Base-by-base conservation (phyloP, 2,113 vertebrate genomes). In the Uria aalge region DNA sequence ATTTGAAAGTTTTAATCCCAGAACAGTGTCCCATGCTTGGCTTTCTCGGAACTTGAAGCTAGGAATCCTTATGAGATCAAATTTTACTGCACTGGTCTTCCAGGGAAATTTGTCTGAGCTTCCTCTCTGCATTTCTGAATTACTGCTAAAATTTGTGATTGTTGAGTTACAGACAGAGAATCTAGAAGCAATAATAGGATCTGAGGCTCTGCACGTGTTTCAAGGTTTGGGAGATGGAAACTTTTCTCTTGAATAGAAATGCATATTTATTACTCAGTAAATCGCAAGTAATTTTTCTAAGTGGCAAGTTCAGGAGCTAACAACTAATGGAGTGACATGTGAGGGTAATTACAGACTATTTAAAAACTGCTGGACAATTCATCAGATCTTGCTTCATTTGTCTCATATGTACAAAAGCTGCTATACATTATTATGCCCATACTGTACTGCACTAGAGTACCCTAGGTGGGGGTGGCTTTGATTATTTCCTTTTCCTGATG, bases 381-480 rank as follows among this genome's bases (percentile, higher is more conserved):
- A 94, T 94, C 95, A 95, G 89, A 32, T 92, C 59, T 86, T 94
- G 81, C 88, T 96, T 94, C 88, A 94, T 97, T 96, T 96, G 80
- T 96, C 94, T 93, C 67, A 3, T 30, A 38, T 48, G 24, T 78
- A 81, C 72, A 92, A 94, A 96, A 86, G 52, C 64, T 87, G 64
- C 62, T 94, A 81, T 91, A 94, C 41, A 64, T 89, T 81, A 94
- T 77, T 88, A 79, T 85, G 74, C 53, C 38, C 17, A 10, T 66
- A 53, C 22, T 92, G 32, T 68, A 56, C 60, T 92, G 53, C 22
- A 27, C 22, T 90, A 8, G 57, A 63, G 17, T 64, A 67, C 15
- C 36, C 34, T 94, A 55, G 40, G 36, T 87, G 74, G 83, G 52
- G 38, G 75, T 72, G 68, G 56, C 68, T 94, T 93, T 96, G 80